A percentile compares a stretch with the other conserved stretches of the same genome.
These are phyloP conservation scores for Ciconia stormi DNA, from an alignment of 2,113 vertebrate genomes.

Conservation along the genomic window DNA sequence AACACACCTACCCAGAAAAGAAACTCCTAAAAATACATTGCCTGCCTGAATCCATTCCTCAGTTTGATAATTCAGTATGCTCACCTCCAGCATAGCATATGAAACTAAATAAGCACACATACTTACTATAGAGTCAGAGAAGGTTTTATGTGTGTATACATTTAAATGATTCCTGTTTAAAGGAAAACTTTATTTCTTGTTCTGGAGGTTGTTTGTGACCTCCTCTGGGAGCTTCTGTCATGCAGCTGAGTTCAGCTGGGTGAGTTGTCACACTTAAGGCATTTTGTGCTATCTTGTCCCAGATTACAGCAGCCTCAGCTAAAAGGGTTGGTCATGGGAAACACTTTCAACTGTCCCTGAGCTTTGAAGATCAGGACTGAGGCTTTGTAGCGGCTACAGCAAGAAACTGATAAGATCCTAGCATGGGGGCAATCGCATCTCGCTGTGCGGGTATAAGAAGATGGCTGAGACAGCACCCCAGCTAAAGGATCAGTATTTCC, in stretches of 20 bases:
- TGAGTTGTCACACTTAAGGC: neutral
- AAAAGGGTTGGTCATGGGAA: neutral
- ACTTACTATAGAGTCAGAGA: neutral
- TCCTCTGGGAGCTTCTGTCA: neutral
- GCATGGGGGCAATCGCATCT: neutral
- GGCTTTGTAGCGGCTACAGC: neutral
- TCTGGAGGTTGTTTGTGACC: neutral
- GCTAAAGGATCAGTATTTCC: neutral
- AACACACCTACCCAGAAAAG: neutral
- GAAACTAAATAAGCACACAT: neutral
- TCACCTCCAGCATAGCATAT: neutral
- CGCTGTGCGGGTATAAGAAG: neutral
- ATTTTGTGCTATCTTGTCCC: neutral
- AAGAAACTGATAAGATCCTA: neutral
- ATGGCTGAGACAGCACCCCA: neutral
- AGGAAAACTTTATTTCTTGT: neutral
- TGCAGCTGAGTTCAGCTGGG: neutral
- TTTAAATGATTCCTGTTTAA: neutral
- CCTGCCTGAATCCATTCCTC: neutral
- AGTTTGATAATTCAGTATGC: neutral
- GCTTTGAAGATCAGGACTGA: neutral
- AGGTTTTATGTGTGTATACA: neutral
- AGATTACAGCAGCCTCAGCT: neutral
- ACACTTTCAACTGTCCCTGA: neutral
- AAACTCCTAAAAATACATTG: neutral